phyloP scores from a whole-genome alignment of 2,113 vertebrate genomes.

The Acanthisitta chloris region DNA sequence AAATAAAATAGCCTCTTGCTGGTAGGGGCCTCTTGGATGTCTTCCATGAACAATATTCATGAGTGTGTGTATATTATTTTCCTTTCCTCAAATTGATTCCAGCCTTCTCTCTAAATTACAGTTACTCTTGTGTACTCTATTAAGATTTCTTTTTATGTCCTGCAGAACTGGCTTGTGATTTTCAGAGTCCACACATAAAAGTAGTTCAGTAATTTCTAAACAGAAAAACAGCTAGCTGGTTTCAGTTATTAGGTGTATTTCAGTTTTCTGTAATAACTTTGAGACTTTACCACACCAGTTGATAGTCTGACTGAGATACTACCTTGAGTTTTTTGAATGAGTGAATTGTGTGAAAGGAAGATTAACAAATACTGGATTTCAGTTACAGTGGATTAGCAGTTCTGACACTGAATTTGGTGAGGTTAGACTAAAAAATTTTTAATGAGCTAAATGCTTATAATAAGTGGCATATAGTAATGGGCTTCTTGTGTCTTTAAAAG shows the following conservation, averaged over 20 bases:
- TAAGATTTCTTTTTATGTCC: neutral
- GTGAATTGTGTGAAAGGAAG: neutral
- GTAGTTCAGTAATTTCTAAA: neutral
- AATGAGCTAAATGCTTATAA: neutral
- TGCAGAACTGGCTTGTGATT: neutral
- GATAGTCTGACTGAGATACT: neutral
- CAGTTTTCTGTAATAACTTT: neutral
- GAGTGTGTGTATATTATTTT: neutral
- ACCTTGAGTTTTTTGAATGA: neutral
- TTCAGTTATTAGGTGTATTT: neutral
- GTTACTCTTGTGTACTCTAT: neutral
- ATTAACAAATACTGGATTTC: neutral
- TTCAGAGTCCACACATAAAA: neutral
- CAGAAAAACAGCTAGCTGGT: neutral
- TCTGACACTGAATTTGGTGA: neutral
- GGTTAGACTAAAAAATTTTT: neutral
- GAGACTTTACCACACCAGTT: neutral
- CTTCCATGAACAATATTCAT: neutral
- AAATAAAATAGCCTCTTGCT: neutral
- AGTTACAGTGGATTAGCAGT: neutral
- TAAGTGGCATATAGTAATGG: neutral
- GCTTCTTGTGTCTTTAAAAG: neutral
- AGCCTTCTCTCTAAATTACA: neutral
- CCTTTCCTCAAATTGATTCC: neutral
- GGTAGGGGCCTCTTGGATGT: neutral